Evolutionary conservation across 2,113 vertebrate genomes (phyloP).

Genomic region (Nibea albiflora): DNA sequence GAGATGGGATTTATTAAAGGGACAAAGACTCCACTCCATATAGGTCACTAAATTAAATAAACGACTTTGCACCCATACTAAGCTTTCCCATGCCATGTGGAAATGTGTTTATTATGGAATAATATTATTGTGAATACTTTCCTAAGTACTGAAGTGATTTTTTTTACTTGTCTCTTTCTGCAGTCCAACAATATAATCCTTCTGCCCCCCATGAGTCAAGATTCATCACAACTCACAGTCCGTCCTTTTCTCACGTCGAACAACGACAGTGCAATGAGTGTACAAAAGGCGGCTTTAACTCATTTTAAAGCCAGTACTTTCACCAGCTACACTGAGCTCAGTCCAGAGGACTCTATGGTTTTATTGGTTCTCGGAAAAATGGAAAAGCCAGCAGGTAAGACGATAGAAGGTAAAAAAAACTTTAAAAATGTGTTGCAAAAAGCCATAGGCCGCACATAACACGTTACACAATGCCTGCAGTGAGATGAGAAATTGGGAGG

Average conservation of each 20-base stretch:
- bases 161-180: neutral
- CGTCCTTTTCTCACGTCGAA: fast-evolving
- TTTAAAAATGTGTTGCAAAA: neutral
- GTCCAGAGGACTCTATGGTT: slow-evolving; percentile 21
- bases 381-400: slow-evolving; percentile 56
- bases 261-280: slow-evolving; percentile 60
- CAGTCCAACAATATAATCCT: slow-evolving; percentile 81
- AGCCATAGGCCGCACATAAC: neutral
- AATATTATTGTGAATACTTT: neutral
- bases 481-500: neutral
- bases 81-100: neutral
- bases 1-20: neutral
- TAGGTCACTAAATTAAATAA: neutral
- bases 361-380: slow-evolving; percentile 58
- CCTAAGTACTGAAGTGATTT: too few species aligned
- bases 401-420: neutral
- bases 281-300: slow-evolving; percentile 63
- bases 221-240: neutral
- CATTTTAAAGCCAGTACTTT: slow-evolving; percentile 56
- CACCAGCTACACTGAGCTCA: slow-evolving; percentile 82
- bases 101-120: neutral
- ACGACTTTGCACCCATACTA: neutral
- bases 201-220: fast-evolving
- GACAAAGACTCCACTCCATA: neutral
- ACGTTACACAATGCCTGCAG: slow-evolving; percentile 5